A percentile compares a stretch with the other conserved stretches of the same genome.
Evolutionary conservation across 2,113 vertebrate species (phyloP).

Genomic region (Hassar affinis): DNA sequence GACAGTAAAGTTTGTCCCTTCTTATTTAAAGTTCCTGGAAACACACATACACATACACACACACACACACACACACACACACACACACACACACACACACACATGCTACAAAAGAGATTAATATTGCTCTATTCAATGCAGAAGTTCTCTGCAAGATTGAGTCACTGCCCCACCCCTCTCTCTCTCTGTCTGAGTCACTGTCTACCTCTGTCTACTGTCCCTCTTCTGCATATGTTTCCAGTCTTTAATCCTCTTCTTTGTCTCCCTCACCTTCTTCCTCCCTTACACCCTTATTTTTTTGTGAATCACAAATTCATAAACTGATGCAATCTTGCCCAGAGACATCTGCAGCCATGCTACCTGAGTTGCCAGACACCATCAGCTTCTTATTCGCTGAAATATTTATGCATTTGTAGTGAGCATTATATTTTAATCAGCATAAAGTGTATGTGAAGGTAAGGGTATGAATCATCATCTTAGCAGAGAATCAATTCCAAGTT

Average conservation of each 20-base stretch:
- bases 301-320: constrained; percentile 28
- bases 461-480: not conserved
- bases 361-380: not conserved
- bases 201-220: constrained; percentile 60
- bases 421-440: not conserved
- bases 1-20: not conserved
- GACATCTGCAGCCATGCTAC: constrained; percentile 21
- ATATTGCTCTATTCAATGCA: constrained; percentile 37
- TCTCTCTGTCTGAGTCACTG: constrained; percentile 57
- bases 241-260: constrained; percentile 53
- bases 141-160: constrained; percentile 49
- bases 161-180: constrained; percentile 59
- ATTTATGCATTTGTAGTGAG: constrained; percentile 1
- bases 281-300: constrained; percentile 16
- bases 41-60: constrained; percentile 9
- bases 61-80: constrained; percentile 8
- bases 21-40: not conserved
- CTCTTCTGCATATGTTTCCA: constrained; percentile 56
- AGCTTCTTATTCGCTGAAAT: not conserved
- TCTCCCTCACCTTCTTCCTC: not conserved
- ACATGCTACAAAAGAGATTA: constrained; percentile 6
- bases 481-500: not conserved
- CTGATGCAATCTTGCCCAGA: constrained; percentile 17
- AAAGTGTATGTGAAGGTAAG: not conserved
- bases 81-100: not conserved